phyloP scores from a whole-genome alignment of 2,113 vertebrate species.

The Agapornis roseicollis region DNA sequence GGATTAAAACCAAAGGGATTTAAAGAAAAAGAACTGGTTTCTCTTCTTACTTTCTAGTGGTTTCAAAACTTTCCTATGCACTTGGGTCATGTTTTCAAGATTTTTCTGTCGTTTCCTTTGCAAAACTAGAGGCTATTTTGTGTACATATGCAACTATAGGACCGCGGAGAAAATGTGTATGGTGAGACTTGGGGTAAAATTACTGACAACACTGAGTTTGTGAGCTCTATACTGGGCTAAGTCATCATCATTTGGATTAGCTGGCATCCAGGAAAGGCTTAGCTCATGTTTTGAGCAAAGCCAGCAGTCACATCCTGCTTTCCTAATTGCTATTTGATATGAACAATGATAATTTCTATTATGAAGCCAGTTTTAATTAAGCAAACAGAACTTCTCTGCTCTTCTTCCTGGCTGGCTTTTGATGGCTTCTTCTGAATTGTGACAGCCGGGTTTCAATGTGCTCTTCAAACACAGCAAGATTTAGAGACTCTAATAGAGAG shows the following conservation, averaged over 20 bases:
- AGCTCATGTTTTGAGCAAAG: slow-evolving; percentile 21
- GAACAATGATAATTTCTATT: slow-evolving; percentile 20
- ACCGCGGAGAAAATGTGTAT: background rate
- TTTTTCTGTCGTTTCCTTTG: background rate
- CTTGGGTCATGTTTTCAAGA: background rate
- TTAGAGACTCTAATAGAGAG: background rate
- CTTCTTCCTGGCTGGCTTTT: background rate
- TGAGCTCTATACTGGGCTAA: background rate
- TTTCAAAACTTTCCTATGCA: background rate
- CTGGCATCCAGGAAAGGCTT: slow-evolving; percentile 19
- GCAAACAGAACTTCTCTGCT: slow-evolving; percentile 17
- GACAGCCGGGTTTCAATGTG: background rate
- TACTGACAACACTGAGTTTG: background rate
- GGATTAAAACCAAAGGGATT: background rate
- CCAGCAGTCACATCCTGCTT: slow-evolving; percentile 38
- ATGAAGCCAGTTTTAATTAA: slow-evolving; percentile 55
- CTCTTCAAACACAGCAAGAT: background rate
- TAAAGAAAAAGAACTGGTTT: background rate
- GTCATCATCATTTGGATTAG: slow-evolving; percentile 18
- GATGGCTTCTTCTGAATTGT: background rate
- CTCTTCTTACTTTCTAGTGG: background rate
- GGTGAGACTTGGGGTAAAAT: slow-evolving; percentile 11
- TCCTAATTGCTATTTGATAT: slow-evolving; percentile 50
- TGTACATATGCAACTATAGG: background rate
- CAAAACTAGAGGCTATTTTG: background rate